Conservation (phyloP, 2,797 vertebrate species). For the Todus mexicanus region DNA sequence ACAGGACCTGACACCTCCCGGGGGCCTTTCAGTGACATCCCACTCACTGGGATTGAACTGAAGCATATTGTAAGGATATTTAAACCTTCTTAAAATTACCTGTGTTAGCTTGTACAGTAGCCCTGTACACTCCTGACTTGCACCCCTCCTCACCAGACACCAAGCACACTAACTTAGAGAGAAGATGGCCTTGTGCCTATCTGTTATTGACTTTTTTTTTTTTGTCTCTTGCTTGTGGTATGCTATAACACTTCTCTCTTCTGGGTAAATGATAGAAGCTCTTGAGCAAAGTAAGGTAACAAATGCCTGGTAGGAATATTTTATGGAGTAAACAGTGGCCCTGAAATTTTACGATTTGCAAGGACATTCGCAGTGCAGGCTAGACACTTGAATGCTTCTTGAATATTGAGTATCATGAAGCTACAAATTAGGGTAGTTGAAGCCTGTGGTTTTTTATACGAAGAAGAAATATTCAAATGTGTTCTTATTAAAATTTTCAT, state of each 20-base stretch:
- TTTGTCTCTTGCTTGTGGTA: background rate
- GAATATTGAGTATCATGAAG: background rate
- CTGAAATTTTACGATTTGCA: background rate
- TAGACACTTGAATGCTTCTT: background rate
- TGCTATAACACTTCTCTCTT: background rate
- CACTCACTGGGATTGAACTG: background rate
- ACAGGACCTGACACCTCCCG: rapidly evolving
- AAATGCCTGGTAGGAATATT: background rate
- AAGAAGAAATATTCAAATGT: background rate
- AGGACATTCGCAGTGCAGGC: background rate
- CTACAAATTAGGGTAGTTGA: background rate
- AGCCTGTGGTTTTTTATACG: background rate
- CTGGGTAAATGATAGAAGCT: background rate
- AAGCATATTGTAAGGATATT: background rate
- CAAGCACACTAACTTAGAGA: background rate
- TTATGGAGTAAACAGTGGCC: background rate
- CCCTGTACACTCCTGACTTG: background rate
- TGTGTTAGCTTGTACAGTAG: background rate
- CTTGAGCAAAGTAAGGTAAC: background rate
- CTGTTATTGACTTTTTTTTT: background rate
- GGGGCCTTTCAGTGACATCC: rapidly evolving
- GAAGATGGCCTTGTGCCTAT: rapidly evolving
- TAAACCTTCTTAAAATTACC: background rate
- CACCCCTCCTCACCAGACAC: background rate
- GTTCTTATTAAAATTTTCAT: background rate